Evolutionary conservation across 1,140 invertebrate genomes (phyloP), one percentile per base, ranked within the genome.

Genomic region (Zaprionus ghesquierei): DNA sequence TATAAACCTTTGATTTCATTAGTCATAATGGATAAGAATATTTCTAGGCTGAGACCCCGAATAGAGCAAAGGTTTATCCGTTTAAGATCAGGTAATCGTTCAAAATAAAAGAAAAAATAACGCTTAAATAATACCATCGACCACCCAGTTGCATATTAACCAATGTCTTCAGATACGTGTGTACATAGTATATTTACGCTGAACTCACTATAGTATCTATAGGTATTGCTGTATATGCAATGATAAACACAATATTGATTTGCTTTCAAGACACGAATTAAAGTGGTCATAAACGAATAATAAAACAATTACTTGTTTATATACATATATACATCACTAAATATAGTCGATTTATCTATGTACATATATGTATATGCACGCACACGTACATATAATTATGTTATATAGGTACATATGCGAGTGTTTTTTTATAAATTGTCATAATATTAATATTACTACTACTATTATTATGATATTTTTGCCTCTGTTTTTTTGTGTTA

Each of bases 181-280:
- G 10, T 18, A 58, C 10, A 38, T 22, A 58, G 8, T 29, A 29
- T 54, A 27, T 27, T 54, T 54, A 29, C 20, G 27, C 22, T 51
- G 3, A 22, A 46, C 8, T 46, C 18, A 22, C 10, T 46, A 22
- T 55, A 27, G 38, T 49, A 61, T 38, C n/a, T 22, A 22, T 10
- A 46, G 18, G 9, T 46, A 33, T 12, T 35, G 53, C 13, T 22
- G 20, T 18, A 38, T 10, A 31, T 46, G 27, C 22, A 44, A 54
- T 61, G 49, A 50, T 59, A 65, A 56, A 66, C 69, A 29, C 27
- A 72, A 70, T 51, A 65, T 56, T 46, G 29, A 61, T 75, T 70
- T 63, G 60, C 60, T 61, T 64, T 35, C 68, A 46, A 46, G 41
- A 51, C 75, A 75, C 72, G 71, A 60, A 44, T 38, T 64, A 46